Evolutionary conservation across 2,113 vertebrate species (phyloP), one percentile per base, ranked within the genome.

Genomic region (Saccopteryx leptura): DNA sequence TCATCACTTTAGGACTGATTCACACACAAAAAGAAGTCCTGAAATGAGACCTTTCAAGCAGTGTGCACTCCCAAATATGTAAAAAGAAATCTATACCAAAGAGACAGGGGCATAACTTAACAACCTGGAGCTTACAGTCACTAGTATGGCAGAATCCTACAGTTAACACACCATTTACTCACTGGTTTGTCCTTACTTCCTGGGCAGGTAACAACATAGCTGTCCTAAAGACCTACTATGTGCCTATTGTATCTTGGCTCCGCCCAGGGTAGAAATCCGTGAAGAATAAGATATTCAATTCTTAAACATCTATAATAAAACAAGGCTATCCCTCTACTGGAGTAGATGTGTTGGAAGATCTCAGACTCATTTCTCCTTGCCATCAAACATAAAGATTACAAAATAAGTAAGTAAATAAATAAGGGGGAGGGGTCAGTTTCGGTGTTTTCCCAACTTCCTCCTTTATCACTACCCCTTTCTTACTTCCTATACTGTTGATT

Each of bases 51-150:
- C 21, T 96, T 81, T 60, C 71, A 80, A 97, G 87, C 60, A 91
- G 24, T 83, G n/a, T 68, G 17, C 58, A 76, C 9, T 93, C 54
- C 31, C 72, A 15, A 91, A 83, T 15, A 93, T 17, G 86, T 31
- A 90, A 81, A 95, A 92, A 87, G 13, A 80, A 63, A 56, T 54
- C 72, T 88, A 90, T 93, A 50, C n/a, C 60, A 84, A 18, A 96
- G 71, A 65, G 11, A 28, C 17, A 76, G 39, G 4, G 33, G 23
- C 9, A 83, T 61, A 90, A 86, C 54, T 83, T 91, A 89, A 68
- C 17, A 90, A 75, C 12, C 11, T 90, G n/a, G 12, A 79, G 54
- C 31, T 79, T 31, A 19, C 4, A 90, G 48, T 46, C 8, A 24
- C 21, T 56, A 74, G n/a, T 28, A 60, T 17, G 50, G n/a, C 19